These are phyloP conservation scores for Hemiscyllium ocellatum DNA, from an alignment of 2,113 vertebrate species.

Conservation along the genomic window DNA sequence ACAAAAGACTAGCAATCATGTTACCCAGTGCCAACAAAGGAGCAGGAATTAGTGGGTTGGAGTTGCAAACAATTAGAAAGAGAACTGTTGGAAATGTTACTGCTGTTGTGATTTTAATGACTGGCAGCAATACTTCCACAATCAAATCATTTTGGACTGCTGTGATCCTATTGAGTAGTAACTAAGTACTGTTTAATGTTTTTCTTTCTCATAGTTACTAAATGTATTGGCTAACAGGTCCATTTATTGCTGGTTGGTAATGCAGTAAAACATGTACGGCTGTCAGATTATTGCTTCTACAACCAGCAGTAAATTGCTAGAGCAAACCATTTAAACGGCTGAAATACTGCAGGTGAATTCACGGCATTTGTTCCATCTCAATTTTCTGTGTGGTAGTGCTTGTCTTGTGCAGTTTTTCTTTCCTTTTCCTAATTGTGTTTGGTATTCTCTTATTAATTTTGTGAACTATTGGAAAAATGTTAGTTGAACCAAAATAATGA, in stretches of 20 bases:
- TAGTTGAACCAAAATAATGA: neutral
- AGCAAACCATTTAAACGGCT: neutral
- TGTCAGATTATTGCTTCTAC: neutral
- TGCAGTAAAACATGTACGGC: neutral
- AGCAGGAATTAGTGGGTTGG: neutral
- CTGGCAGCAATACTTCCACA: neutral
- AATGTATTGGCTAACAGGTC: neutral
- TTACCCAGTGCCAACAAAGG: neutral
- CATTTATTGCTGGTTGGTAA: neutral
- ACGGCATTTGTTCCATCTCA: neutral
- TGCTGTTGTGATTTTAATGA: neutral
- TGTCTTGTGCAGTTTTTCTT: neutral
- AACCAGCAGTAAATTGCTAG: slow-evolving; percentile 9
- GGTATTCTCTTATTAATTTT: neutral
- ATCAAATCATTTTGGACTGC: neutral
- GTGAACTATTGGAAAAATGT: neutral
- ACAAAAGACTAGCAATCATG: neutral
- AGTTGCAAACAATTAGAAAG: neutral
- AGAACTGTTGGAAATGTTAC: neutral
- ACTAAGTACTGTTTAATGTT: neutral
- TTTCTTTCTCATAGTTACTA: neutral
- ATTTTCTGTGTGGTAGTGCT: neutral
- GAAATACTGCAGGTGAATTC: neutral
- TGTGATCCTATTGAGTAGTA: neutral
- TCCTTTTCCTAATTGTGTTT: neutral